These are phyloP conservation scores for Drosophila trichaetosa DNA, from an alignment of 2,888 invertebrate genomes.

Conservation along the genomic window DNA sequence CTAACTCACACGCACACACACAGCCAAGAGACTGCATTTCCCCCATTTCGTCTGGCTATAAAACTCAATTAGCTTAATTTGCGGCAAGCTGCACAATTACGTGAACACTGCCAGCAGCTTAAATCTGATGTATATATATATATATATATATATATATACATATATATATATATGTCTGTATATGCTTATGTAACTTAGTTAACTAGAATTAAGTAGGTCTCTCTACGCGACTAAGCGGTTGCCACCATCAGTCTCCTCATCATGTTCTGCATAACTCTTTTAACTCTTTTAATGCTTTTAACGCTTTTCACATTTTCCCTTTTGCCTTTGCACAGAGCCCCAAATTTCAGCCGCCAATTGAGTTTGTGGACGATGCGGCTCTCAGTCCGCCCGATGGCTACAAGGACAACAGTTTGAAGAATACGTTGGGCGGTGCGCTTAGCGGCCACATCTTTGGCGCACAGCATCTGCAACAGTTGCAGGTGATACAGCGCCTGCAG, in stretches of 20 bases:
- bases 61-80: slow-evolving; percentile 72
- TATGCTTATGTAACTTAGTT: slow-evolving; percentile 24
- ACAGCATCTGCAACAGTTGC: slow-evolving; percentile 87
- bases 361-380: slow-evolving; percentile 92
- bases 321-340: slow-evolving; percentile 84
- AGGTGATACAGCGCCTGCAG: slow-evolving; percentile 88
- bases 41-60: slow-evolving; percentile 41
- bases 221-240: neutral
- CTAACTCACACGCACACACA: slow-evolving; percentile 3
- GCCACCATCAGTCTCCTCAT: neutral
- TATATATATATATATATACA: neutral
- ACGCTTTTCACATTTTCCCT: neutral
- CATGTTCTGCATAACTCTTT: neutral
- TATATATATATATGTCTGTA: neutral
- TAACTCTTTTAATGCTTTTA: neutral
- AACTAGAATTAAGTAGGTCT: slow-evolving; percentile 17
- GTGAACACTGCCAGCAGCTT: slow-evolving; percentile 13
- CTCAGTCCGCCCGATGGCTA: slow-evolving; percentile 96
- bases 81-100: slow-evolving; percentile 32
- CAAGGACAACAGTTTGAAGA: slow-evolving; percentile 92
- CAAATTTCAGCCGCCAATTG: slow-evolving; percentile 89
- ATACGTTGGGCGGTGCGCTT: slow-evolving; percentile 87
- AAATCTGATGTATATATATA: neutral
- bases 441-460: slow-evolving; percentile 89
- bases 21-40: no score